These are phyloP conservation scores for Phylloscopus collybita DNA, from an alignment of 2,797 vertebrate species.

Conservation along the genomic window DNA sequence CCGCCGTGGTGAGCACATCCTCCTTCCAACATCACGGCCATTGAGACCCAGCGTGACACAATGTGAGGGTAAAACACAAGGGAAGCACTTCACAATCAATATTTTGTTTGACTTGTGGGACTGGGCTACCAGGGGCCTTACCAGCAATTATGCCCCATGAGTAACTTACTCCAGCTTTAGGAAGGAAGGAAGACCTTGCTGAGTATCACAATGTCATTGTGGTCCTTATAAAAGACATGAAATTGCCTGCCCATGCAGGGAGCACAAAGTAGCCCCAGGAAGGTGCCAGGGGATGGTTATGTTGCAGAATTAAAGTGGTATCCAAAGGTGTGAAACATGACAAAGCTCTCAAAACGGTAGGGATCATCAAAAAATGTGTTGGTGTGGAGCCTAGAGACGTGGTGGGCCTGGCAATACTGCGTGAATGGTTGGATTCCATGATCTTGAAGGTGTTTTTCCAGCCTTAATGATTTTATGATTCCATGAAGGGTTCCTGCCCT, in stretches of 20 bases:
- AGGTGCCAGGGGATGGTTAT: neutral
- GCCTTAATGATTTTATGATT: too few species aligned
- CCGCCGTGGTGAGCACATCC: fast-evolving
- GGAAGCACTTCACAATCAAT: neutral
- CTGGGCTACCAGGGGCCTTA: neutral
- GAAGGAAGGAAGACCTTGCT: neutral
- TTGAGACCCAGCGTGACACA: fast-evolving
- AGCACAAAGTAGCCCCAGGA: neutral
- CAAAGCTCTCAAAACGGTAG: neutral
- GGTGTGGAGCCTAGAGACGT: too few species aligned
- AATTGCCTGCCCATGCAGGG: neutral
- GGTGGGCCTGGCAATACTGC: neutral
- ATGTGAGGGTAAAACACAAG: neutral
- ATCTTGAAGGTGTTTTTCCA: neutral
- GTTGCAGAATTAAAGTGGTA: neutral
- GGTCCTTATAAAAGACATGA: fast-evolving
- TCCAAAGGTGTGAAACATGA: neutral
- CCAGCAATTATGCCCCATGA: neutral
- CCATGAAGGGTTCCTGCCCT: neutral
- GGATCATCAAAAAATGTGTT: neutral
- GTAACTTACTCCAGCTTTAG: neutral
- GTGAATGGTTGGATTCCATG: fast-evolving
- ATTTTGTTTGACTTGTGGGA: neutral
- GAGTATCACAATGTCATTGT: neutral
- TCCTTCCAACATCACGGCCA: fast-evolving